These are phyloP conservation scores for Artibeus lituratus DNA, from an alignment of 2,797 vertebrate species.

Conservation along the genomic window DNA sequence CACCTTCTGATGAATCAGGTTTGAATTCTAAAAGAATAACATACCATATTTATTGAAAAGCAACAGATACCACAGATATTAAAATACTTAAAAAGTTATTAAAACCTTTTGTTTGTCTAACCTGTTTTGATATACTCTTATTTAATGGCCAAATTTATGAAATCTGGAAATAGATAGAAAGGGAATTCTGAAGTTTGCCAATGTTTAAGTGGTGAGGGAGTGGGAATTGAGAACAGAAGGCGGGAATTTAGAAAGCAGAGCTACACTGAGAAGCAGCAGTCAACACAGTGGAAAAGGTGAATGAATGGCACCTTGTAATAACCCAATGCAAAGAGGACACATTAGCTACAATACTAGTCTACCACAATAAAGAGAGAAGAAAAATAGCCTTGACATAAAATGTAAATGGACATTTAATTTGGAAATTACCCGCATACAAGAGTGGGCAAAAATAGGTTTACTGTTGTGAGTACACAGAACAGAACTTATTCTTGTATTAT, in stretches of 20 bases:
- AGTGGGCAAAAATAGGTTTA: background rate
- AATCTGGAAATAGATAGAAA: background rate
- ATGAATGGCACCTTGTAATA: background rate
- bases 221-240: background rate
- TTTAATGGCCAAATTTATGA: background rate
- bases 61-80: background rate
- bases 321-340: accelerated
- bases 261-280: background rate
- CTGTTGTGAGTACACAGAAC: background rate
- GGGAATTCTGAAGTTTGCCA: background rate
- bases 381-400: background rate
- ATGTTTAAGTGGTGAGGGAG: background rate
- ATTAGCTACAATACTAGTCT: background rate
- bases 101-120: background rate
- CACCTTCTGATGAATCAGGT: constrained; percentile 95
- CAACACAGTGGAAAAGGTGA: background rate
- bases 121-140: background rate
- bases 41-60: constrained; percentile 17
- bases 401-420: background rate
- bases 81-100: background rate
- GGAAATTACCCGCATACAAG: background rate
- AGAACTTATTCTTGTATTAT: background rate
- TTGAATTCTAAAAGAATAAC: constrained; percentile 87
- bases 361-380: background rate
- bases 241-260: background rate